These are phyloP conservation scores for Halictus rubicundus DNA, from an alignment of 1,140 invertebrate species.

Conservation along the genomic window DNA sequence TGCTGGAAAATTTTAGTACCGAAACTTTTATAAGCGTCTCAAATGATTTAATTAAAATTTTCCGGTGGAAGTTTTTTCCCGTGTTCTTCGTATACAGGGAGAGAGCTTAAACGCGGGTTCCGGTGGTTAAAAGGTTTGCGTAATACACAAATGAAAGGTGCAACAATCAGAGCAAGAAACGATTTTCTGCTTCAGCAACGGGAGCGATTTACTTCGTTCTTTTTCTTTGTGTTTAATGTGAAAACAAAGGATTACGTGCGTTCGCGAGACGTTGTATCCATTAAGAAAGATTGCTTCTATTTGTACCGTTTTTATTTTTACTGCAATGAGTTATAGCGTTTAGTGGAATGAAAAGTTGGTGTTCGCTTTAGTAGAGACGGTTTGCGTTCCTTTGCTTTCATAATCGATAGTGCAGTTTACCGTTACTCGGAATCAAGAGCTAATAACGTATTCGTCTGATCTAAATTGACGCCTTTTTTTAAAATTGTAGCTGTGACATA, in stretches of 20 bases:
- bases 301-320: not conserved
- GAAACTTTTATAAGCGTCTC: not conserved
- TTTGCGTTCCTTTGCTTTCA: not conserved
- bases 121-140: not conserved
- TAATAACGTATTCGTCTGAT: no score
- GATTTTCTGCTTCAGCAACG: not conserved
- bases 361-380: not conserved
- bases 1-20: not conserved
- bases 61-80: not conserved
- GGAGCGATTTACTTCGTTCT: not conserved
- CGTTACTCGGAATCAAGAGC: not conserved
- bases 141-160: not conserved
- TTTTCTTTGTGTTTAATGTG: not conserved
- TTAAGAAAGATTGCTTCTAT: constrained; percentile 1
- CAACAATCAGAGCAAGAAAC: not conserved
- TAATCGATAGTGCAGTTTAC: not conserved
- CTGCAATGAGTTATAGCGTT: not conserved
- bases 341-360: not conserved
- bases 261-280: not conserved
- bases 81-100: not conserved
- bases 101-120: not conserved
- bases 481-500: no score
- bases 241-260: not conserved
- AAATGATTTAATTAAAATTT: not conserved
- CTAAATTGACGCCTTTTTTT: no score